Conservation (phyloP, 2,888 invertebrate species). For the Macrosoma leucophasiata region DNA sequence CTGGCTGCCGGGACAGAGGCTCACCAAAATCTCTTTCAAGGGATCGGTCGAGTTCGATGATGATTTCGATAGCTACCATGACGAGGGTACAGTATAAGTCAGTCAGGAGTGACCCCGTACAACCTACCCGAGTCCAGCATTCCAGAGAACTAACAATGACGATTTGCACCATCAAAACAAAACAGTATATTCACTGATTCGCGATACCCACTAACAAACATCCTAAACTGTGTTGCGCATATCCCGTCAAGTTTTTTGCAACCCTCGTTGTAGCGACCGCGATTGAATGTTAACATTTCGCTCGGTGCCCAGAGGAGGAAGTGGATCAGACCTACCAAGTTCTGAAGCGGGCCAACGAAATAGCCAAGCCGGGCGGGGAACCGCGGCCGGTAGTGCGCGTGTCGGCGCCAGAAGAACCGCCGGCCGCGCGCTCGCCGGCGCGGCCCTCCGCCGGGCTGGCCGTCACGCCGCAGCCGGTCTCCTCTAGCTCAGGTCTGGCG, state of each 20-base stretch:
- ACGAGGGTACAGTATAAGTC: conserved; percentile 64
- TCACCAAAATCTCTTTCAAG: conserved; percentile 71
- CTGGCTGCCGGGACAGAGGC: conserved; percentile 73
- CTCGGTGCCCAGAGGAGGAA: conserved; percentile 78
- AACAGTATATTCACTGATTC: too few relatives aligned
- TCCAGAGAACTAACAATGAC: conserved; percentile 38
- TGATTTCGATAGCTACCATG: conserved; percentile 69
- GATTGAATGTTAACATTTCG: conserved; percentile 57
- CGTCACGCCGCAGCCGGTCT: conserved; percentile 79
- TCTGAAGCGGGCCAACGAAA: conserved; percentile 95
- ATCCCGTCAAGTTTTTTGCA: conserved; percentile 7
- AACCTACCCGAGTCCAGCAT: conserved; percentile 45
- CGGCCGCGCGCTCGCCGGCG: conserved; percentile 62
- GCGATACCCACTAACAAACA: conserved; percentile 32
- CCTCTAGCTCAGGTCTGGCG: conserved; percentile 82
- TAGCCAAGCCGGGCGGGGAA: conserved; percentile 78
- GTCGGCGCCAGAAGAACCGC: conserved; percentile 53
- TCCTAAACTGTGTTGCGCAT: conserved; percentile 21
- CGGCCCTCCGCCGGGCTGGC: conserved; percentile 73
- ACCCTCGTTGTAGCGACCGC: conserved; percentile 20
- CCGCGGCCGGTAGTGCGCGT: conserved; percentile 68
- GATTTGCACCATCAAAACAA: conserved; percentile 27
- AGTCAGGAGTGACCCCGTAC: conserved; percentile 59
- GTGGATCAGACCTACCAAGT: conserved; percentile 96
- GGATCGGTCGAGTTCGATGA: conserved; percentile 69